Evolutionary conservation across 2,113 vertebrate species (phyloP).

Genomic region (Anthoscopus minutus): DNA sequence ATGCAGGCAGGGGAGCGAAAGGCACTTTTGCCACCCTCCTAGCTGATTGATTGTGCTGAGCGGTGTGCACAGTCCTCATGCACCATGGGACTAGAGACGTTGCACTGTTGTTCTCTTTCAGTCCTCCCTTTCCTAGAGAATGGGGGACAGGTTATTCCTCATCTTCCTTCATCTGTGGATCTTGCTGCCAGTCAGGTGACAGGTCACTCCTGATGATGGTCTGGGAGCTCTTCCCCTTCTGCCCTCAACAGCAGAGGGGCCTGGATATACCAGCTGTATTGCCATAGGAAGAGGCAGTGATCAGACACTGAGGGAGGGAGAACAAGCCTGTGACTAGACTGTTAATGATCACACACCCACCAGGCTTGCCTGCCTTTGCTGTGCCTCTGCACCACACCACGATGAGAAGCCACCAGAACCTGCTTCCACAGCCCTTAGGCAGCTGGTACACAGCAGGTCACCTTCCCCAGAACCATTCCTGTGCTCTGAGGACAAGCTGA

Average conservation of each 20-base stretch:
- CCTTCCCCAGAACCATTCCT: neutral
- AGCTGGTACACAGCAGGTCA: neutral
- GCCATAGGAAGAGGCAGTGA: slow-evolving; percentile 27
- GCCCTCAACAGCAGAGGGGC: neutral
- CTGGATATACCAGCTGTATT: slow-evolving; percentile 13
- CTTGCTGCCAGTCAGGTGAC: neutral
- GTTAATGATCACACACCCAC: slow-evolving; percentile 58
- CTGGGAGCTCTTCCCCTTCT: neutral
- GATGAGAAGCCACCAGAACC: slow-evolving; percentile 27
- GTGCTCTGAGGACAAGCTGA: neutral
- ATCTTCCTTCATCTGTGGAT: neutral
- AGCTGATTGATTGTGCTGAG: neutral
- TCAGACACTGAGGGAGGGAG: slow-evolving; percentile 22
- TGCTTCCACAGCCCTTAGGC: neutral
- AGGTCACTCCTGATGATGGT: neutral
- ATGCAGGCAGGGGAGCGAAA: neutral
- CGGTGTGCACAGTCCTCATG: fast-evolving
- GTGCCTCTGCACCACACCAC: slow-evolving; percentile 25
- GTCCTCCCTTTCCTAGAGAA: neutral
- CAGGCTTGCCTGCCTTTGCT: slow-evolving; percentile 19
- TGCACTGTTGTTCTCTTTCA: neutral
- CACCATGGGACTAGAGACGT: neutral
- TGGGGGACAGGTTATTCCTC: fast-evolving
- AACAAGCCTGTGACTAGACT: slow-evolving; percentile 52
- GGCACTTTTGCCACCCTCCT: neutral